Base-by-base conservation (phyloP, 1,140 invertebrate species). In the Apis laboriosa region DNA sequence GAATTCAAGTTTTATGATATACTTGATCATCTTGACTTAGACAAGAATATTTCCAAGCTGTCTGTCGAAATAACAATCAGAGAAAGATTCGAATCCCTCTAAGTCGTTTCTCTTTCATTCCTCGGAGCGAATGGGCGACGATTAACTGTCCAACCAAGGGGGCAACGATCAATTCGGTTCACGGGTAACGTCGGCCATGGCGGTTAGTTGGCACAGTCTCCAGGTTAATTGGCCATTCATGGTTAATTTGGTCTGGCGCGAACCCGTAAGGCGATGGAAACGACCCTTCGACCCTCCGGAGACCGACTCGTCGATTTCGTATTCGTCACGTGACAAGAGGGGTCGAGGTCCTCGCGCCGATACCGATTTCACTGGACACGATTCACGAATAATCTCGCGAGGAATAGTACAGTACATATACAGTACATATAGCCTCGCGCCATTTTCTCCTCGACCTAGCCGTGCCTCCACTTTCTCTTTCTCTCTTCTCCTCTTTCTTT, bases 161-260 rank as follows among this genome's bases (percentile, higher is more conserved):
- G 68, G 49, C 28, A 72, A 8, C 84, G 87, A 87, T 89, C 89
- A 88, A 90, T 90, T 88, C 73, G 80, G 70, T 68, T 19, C 79
- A 24, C 72, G 72, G 74, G 67, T 83, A 67, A 80, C 80, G 72
- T 75, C 84, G 88, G 88, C 89, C 90, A 89, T 85, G 85, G 89
- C 76, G 91, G 91, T 92, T 89, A 91, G 84, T 77, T 84, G 64
- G 92, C 90, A 90, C 92, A 90, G 90, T 93, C 89, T 89, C 85
- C 89, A 92, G 90, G 91, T 93, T 93, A 93, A 94, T 94, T 94
- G 92, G 91, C 89, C 92, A 92, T 94, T 94, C 93, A 93, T 92
- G 89, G 90, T 92, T 93, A 94, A 94, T 93, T 92, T 92, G 92
- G 89, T 92, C 90, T 85, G 83, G 80, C 77, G 84, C 72, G 87